These are phyloP conservation scores for Caiman crocodilus DNA, from an alignment of 2,797 vertebrate genomes.

Conservation along the genomic window DNA sequence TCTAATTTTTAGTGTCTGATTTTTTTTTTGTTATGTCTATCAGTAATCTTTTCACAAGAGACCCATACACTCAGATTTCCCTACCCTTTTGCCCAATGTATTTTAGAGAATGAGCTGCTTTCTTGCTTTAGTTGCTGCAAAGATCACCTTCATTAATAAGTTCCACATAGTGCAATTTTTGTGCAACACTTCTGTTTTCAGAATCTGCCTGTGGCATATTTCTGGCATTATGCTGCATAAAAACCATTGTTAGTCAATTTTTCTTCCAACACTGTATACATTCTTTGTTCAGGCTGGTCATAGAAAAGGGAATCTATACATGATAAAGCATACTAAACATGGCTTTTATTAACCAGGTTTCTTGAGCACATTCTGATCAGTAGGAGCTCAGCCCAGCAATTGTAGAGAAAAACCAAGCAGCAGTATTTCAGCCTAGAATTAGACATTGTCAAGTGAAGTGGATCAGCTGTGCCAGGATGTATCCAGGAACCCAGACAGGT, in stretches of 20 bases:
- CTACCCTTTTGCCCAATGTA: not conserved
- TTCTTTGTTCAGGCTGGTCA: not conserved
- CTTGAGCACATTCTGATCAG: not conserved
- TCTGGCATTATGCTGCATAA: not conserved
- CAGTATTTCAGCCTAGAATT: no score
- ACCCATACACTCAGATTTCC: not conserved
- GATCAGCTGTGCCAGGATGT: not conserved
- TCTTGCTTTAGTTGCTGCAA: not conserved
- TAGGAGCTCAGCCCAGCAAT: not conserved
- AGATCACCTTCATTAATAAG: not conserved
- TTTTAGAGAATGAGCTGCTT: not conserved
- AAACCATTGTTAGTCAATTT: not conserved
- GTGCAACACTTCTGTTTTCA: not conserved
- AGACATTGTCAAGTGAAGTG: not conserved
- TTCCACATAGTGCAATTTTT: not conserved
- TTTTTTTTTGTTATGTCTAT: no score
- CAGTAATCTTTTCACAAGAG: not conserved
- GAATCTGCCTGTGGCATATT: not conserved
- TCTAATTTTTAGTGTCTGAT: not conserved
- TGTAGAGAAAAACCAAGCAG: no score
- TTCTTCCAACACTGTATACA: not conserved
- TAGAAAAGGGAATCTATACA: not conserved
- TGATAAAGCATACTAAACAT: no score
- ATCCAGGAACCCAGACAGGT: no score
- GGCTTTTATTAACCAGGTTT: not conserved